These are phyloP conservation scores for Helostoma temminkii DNA, from an alignment of 2,797 vertebrate genomes.

Conservation along the genomic window DNA sequence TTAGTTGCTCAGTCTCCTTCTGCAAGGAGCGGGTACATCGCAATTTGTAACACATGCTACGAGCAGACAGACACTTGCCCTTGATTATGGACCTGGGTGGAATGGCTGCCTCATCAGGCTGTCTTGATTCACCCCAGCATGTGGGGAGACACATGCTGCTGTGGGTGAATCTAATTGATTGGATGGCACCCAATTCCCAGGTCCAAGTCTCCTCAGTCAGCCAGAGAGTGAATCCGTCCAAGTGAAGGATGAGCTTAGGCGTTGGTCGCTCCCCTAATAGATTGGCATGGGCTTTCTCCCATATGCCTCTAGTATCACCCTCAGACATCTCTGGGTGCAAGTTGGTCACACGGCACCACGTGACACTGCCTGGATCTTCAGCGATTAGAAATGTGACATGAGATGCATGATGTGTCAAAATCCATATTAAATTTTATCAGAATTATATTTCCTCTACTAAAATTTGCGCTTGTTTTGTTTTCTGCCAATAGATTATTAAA, in stretches of 20 bases:
- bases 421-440: conserved; percentile 2
- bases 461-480: conserved; percentile 1
- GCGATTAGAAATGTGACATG: conserved; percentile 46
- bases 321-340: conserved; percentile 64
- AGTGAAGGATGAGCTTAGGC: conserved; percentile 79
- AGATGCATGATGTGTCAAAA: conserved; percentile 26
- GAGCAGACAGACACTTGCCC: conserved; percentile 77
- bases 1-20: conserved; percentile 70
- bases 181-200: conserved; percentile 82
- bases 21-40: conserved; percentile 54
- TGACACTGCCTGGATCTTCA: conserved; percentile 40
- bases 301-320: conserved; percentile 73
- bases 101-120: conserved; percentile 79
- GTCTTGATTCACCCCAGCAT: conserved; percentile 80
- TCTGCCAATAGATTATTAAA: conserved; percentile 12
- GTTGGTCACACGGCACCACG: conserved; percentile 52
- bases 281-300: conserved; percentile 71
- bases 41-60: conserved; percentile 77
- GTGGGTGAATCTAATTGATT: conserved; percentile 84
- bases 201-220: conserved; percentile 80
- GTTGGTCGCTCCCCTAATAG: conserved; percentile 72
- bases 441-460: background rate
- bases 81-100: conserved; percentile 81
- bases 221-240: conserved; percentile 75
- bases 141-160: conserved; percentile 80